Evolutionary conservation across 2,113 vertebrate genomes (phyloP).

Genomic region (Labeo rohita): DNA sequence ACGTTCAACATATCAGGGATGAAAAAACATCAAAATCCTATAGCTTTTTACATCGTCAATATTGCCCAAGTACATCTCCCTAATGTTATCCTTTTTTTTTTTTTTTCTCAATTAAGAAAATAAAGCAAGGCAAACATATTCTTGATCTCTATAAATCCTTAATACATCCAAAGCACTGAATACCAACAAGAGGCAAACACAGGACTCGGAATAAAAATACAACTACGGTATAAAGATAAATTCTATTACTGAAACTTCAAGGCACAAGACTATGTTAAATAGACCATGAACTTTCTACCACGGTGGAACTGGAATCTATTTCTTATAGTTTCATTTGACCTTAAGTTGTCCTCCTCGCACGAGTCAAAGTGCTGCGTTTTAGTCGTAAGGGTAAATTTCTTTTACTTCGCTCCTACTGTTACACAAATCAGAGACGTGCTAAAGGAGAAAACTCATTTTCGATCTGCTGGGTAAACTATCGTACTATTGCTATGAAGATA

Average conservation of each 20-base stretch:
- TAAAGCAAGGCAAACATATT: constrained; percentile 61
- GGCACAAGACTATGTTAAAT: constrained; percentile 71
- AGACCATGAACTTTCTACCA: constrained; percentile 61
- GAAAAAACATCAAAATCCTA: constrained; percentile 46
- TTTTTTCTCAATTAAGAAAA: constrained; percentile 54
- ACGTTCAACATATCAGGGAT: constrained; percentile 53
- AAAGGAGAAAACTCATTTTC: constrained; percentile 50
- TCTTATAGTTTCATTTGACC: constrained; percentile 45
- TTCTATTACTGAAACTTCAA: constrained; percentile 68
- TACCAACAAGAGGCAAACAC: constrained; percentile 65
- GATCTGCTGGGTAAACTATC: constrained; percentile 57
- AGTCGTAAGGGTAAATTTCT: constrained; percentile 40
- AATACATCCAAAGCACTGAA: constrained; percentile 63
- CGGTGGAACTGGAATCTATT: constrained; percentile 52
- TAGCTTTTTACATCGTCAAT: constrained; percentile 53
- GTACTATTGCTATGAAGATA: constrained; percentile 59
- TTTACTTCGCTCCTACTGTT: constrained; percentile 37
- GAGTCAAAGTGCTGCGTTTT: constrained; percentile 48
- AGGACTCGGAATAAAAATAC: constrained; percentile 64
- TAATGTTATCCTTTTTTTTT: constrained; percentile 51
- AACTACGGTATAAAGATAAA: constrained; percentile 65
- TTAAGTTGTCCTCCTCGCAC: constrained; percentile 40
- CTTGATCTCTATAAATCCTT: constrained; percentile 61
- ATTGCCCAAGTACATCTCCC: constrained; percentile 58
- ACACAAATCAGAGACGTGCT: constrained; percentile 46